Percentiles rank a stretch among this genome's conserved stretches.
Evolutionary conservation across 2,888 invertebrate genomes (phyloP).

Genomic region (Scelioninae gen. 2): DNA sequence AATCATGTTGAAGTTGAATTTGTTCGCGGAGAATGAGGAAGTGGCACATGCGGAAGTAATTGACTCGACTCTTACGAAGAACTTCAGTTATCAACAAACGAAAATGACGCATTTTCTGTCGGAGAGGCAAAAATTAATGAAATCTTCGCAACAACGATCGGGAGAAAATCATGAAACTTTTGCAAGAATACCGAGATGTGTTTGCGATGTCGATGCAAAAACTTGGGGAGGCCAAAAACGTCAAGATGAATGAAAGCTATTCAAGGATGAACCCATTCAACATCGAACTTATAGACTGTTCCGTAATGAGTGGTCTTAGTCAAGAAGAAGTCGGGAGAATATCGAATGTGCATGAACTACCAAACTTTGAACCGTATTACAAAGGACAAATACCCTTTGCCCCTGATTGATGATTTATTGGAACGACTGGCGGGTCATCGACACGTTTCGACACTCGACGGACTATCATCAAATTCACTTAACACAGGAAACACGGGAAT

Average conservation of each 20-base stretch:
- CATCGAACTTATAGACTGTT: slow-evolving; percentile 59
- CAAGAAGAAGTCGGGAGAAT: slow-evolving; percentile 62
- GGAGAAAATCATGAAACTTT: too few species aligned
- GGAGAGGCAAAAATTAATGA: too few species aligned
- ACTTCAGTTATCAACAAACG: too few species aligned
- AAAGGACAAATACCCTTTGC: slow-evolving; percentile 62
- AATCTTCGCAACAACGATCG: too few species aligned
- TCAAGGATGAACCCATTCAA: slow-evolving; percentile 49
- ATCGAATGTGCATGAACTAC: slow-evolving; percentile 65
- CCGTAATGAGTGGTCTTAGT: slow-evolving; percentile 61
- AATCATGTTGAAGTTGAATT: too few species aligned
- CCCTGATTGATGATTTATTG: slow-evolving; percentile 65
- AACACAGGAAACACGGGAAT: slow-evolving; percentile 61
- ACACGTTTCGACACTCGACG: slow-evolving; percentile 63
- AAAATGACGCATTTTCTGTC: too few species aligned
- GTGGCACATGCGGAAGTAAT: too few species aligned
- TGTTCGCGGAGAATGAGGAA: too few species aligned
- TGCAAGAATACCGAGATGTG: too few species aligned
- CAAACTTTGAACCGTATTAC: slow-evolving; percentile 63
- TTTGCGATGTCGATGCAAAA: slow-evolving; percentile 24
- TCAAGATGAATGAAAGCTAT: slow-evolving; percentile 55
- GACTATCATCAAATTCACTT: slow-evolving; percentile 66
- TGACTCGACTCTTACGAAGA: too few species aligned
- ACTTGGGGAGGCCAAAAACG: slow-evolving; percentile 34
- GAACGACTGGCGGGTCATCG: slow-evolving; percentile 60